phyloP scores from a whole-genome alignment of 2,113 vertebrate genomes.

The Pelusios castaneus region DNA sequence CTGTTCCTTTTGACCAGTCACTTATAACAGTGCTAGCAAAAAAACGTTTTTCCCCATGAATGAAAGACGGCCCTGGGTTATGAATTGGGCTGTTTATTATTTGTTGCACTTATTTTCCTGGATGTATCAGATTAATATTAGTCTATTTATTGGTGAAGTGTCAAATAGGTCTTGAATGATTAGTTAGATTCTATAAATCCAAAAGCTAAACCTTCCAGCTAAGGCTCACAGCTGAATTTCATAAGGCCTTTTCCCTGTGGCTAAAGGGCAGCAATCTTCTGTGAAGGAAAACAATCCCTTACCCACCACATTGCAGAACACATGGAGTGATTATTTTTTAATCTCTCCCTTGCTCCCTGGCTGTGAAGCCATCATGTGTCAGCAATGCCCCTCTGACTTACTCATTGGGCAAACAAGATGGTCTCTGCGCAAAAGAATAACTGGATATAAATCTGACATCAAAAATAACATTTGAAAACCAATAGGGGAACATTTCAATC shows the following conservation, averaged over 20 bases:
- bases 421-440: too few relatives aligned
- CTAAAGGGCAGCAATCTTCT: neutral
- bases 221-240: neutral
- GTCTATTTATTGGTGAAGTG: neutral
- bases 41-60: constrained; percentile 7
- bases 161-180: neutral
- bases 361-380: too few relatives aligned
- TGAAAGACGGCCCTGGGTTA: neutral
- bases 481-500: too few relatives aligned
- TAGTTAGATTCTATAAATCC: neutral
- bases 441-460: too few relatives aligned
- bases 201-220: neutral
- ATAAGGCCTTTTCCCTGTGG: neutral
- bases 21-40: constrained; percentile 24
- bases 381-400: too few relatives aligned
- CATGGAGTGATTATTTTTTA: neutral
- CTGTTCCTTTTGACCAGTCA: constrained; percentile 43
- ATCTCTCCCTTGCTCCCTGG: neutral
- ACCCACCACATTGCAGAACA: neutral
- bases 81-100: neutral
- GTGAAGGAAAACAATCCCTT: neutral
- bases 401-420: too few relatives aligned
- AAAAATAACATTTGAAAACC: too few relatives aligned
- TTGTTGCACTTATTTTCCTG: neutral
- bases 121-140: neutral